Percentiles rank a stretch among this genome's conserved stretches.
phyloP scores from a whole-genome alignment of 2,797 vertebrate genomes.

The Hoplostethus mediterraneus region DNA sequence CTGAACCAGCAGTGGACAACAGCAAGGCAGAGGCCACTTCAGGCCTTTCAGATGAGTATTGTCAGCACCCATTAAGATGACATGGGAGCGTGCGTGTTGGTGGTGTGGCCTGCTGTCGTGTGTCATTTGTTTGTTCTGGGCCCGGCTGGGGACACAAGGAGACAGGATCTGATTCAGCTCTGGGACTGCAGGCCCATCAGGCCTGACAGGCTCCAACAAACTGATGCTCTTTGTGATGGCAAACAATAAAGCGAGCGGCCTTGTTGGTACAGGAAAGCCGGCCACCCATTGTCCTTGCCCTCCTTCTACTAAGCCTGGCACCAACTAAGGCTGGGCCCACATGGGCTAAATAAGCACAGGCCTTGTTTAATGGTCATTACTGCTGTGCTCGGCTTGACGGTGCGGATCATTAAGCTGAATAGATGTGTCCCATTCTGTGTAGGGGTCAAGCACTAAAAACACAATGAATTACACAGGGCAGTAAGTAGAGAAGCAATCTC shows the following conservation, averaged over 20 bases:
- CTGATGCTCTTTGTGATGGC: slow-evolving; percentile 61
- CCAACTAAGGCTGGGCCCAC: slow-evolving; percentile 35
- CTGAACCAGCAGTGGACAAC: slow-evolving; percentile 62
- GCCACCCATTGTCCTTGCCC: slow-evolving; percentile 50
- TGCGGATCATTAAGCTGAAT: slow-evolving; percentile 55
- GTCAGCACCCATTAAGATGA: slow-evolving; percentile 74
- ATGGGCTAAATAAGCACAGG: slow-evolving; percentile 62
- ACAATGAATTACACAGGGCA: slow-evolving; percentile 50
- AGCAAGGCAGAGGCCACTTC: slow-evolving; percentile 51
- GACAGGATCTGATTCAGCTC: slow-evolving; percentile 80
- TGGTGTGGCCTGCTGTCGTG: slow-evolving; percentile 54
- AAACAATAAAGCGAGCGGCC: slow-evolving; percentile 66
- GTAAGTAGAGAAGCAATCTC: slow-evolving; percentile 22
- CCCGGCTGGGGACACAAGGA: slow-evolving; percentile 62
- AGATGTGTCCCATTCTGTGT: slow-evolving; percentile 46
- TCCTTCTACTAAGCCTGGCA: slow-evolving; percentile 39
- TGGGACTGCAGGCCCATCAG: slow-evolving; percentile 48
- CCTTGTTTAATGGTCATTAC: slow-evolving; percentile 64
- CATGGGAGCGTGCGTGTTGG: slow-evolving; percentile 43
- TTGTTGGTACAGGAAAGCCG: slow-evolving; percentile 64
- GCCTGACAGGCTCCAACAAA: slow-evolving; percentile 21
- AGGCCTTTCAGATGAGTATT: slow-evolving; percentile 61
- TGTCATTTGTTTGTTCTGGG: slow-evolving; percentile 80
- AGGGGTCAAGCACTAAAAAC: slow-evolving; percentile 43
- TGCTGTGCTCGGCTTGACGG: slow-evolving; percentile 45